phyloP scores from a whole-genome alignment of 2,797 vertebrate genomes.

The Sebastes hubbsi region DNA sequence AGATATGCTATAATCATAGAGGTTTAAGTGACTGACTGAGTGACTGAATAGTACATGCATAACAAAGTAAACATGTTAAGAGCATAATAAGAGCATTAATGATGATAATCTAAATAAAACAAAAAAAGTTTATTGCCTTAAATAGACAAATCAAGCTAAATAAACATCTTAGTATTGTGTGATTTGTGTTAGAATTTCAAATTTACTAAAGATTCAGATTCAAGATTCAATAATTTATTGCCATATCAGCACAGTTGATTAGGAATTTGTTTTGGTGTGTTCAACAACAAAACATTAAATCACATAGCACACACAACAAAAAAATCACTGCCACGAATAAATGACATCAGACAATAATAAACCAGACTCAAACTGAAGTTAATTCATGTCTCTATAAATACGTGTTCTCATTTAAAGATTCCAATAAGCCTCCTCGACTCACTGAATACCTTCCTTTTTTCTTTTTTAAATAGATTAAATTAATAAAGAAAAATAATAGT shows the following conservation, averaged over 20 bases:
- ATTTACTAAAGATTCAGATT: not conserved
- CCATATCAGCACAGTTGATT: not conserved
- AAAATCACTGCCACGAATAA: not conserved
- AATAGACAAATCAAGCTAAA: not conserved
- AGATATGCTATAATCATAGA: not conserved
- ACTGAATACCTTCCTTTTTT: slow-evolving; percentile 3
- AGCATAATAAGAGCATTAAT: not conserved
- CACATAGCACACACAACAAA: not conserved
- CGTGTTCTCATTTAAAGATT: slow-evolving; percentile 13
- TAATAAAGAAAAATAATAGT: not conserved
- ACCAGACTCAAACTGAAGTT: not conserved
- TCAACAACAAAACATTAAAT: not conserved
- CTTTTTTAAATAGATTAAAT: not conserved
- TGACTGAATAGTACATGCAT: not conserved
- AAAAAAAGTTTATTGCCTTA: not conserved
- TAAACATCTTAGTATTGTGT: not conserved
- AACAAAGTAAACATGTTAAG: not conserved
- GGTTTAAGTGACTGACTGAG: not conserved
- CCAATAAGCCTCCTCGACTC: not conserved
- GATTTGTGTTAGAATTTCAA: not conserved
- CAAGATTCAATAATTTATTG: not conserved
- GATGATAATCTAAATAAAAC: not conserved
- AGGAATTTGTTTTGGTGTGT: not conserved
- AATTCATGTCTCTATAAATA: slow-evolving; percentile 6
- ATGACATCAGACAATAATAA: not conserved